Evolutionary conservation across 2,113 vertebrate species (phyloP).

Genomic region (Galbula dea): DNA sequence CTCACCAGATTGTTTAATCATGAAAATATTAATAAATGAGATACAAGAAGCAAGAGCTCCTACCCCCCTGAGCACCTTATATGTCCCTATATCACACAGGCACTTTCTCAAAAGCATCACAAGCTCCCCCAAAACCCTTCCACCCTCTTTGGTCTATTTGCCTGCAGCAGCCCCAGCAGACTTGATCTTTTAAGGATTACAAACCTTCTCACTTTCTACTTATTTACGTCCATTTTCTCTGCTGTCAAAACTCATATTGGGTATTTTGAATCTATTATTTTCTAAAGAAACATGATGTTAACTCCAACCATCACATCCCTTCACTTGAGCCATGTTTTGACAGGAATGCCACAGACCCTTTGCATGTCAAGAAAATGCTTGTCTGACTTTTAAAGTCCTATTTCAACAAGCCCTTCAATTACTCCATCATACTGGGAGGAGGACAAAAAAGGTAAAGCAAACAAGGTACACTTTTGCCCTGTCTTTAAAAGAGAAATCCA

Average conservation of each 20-base stretch:
- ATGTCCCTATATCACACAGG: neutral
- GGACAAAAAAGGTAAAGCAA: neutral
- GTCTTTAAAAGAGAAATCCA: neutral
- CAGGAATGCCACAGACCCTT: neutral
- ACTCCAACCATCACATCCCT: accelerated
- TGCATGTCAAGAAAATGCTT: neutral
- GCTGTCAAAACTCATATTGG: neutral
- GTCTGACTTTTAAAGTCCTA: neutral
- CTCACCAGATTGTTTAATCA: neutral
- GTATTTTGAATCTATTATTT: neutral
- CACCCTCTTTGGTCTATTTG: neutral
- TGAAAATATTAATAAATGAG: neutral
- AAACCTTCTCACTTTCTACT: neutral
- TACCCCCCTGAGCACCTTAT: neutral
- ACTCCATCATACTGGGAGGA: neutral
- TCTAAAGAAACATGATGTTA: neutral
- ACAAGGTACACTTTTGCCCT: neutral
- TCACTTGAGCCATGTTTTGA: neutral
- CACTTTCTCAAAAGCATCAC: neutral
- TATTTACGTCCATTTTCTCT: neutral
- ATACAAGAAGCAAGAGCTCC: neutral
- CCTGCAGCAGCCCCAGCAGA: neutral
- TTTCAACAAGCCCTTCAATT: neutral
- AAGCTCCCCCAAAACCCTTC: neutral
- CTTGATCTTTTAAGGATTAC: neutral